Percentiles rank a stretch among this genome's conserved stretches.
Conservation (phyloP, 1,140 invertebrate genomes). For the Coelopa frigida region DNA sequence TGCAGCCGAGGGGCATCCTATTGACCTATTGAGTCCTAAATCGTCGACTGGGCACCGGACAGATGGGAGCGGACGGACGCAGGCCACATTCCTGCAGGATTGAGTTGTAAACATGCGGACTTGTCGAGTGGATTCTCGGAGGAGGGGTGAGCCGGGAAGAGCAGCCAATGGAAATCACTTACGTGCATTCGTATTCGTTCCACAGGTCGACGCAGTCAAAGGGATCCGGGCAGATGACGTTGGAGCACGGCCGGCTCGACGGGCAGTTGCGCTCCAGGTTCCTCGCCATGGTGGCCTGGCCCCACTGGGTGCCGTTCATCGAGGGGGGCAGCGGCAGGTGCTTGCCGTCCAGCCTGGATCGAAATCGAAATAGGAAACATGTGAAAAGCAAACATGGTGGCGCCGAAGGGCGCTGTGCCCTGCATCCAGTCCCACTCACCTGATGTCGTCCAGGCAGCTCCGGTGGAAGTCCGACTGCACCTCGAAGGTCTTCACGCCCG, state of each 20-base stretch:
- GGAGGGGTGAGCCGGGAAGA: background rate
- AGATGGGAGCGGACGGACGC: no score
- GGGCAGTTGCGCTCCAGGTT: conserved; percentile 51
- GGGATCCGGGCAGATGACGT: conserved; percentile 52
- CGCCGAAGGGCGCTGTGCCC: background rate
- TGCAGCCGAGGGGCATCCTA: no score
- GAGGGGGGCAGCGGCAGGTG: conserved; percentile 57
- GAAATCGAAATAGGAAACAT: conserved; percentile 42
- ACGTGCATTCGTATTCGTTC: conserved; percentile 63
- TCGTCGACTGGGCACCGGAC: no score
- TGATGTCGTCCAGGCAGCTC: conserved; percentile 46
- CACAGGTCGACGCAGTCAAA: conserved; percentile 62
- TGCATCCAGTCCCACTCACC: conserved; percentile 21
- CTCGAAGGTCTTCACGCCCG: conserved; percentile 54
- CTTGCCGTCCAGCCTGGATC: conserved; percentile 56
- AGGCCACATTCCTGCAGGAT: no score
- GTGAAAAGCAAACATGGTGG: background rate
- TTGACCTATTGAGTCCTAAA: no score
- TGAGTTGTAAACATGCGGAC: no score
- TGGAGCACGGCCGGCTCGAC: conserved; percentile 56
- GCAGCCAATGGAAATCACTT: conserved; percentile 28
- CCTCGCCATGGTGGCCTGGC: conserved; percentile 50
- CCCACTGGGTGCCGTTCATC: conserved; percentile 58
- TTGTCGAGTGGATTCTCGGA: no score
- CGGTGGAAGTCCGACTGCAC: conserved; percentile 58